These are phyloP conservation scores for Pachyuromys duprasi DNA, from an alignment of 2,797 vertebrate genomes.

Conservation along the genomic window DNA sequence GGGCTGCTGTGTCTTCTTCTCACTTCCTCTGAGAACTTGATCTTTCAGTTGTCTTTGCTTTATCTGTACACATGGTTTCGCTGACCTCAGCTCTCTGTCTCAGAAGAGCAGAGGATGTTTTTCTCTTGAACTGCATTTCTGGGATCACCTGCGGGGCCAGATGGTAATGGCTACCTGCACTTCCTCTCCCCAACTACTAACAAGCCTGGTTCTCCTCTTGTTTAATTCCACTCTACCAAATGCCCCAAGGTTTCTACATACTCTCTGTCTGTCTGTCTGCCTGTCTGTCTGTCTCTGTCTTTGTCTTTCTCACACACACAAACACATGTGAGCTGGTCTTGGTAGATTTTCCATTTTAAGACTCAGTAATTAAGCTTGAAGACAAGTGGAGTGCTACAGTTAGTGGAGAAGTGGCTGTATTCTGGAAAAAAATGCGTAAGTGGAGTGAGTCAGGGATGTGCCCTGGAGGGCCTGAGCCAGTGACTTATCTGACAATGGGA, in stretches of 20 bases:
- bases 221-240: neutral
- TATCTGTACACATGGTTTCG: neutral
- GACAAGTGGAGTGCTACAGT: slow-evolving; percentile 17
- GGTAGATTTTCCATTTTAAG: slow-evolving; percentile 7
- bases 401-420: slow-evolving; percentile 9
- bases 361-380: neutral
- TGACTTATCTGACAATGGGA: neutral
- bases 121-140: neutral
- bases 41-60: neutral
- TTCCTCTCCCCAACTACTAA: neutral
- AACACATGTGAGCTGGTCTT: neutral
- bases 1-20: neutral
- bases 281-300: neutral
- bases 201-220: neutral
- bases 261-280: accelerated
- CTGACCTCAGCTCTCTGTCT: neutral
- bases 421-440: neutral
- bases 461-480: neutral
- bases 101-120: neutral
- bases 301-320: neutral
- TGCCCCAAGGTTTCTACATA: neutral
- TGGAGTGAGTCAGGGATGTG: neutral
- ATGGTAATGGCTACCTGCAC: neutral
- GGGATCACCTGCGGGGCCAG: neutral
- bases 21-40: neutral